Evolutionary conservation across 2,888 invertebrate species (phyloP), one percentile per base, ranked within the genome.

Genomic region (Diadegma fenestrale): DNA sequence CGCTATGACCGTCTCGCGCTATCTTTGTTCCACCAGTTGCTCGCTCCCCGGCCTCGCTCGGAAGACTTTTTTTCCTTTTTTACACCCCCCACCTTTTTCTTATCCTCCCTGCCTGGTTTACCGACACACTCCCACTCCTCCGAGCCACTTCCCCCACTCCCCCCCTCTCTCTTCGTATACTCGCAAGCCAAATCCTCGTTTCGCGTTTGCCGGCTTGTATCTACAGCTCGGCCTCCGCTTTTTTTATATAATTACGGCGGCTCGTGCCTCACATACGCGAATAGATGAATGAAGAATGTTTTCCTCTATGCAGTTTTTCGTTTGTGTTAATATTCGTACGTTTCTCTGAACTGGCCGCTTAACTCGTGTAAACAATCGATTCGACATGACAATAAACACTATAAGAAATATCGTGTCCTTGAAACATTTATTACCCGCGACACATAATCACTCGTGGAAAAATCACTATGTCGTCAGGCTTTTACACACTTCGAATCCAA

Each of bases 321-420:
- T 19, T 12, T 1, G 37, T 61, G 54, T 2, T 8, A 45, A 63
- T 14, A 19, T 64, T 45, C 7, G 10, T 43, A 33, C 30, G 8
- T 14, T 66, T 66, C n/a, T 45, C 37, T 54, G 51, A 54, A 41
- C 43, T 2, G 43, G 63, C 33, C 37, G 26, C 48, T 64, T 64
- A 51, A 22, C 79, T 41, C 71, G 71, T 51, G n/a, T 72, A 19
- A 51, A 73, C 17, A 51, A 51, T 19, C 51, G 17, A 51, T 64
- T 7, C 48, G 33, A 64, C 61, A 30, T 51, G 26, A 66, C 76
- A 58, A 85, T 80, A 76, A 85, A 80, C 30, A 51, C 66, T 30
- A 58, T 66, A 10, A 77, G 37, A 45, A 64, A 22, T 30, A 7
- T 82, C 30, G 41, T 41, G 22, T 54, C 45, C n/a, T 63, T 72